A percentile compares a stretch with the other conserved stretches of the same genome.
Conservation (phyloP, 2,888 invertebrate genomes). For the Diaprepes abbreviatus region DNA sequence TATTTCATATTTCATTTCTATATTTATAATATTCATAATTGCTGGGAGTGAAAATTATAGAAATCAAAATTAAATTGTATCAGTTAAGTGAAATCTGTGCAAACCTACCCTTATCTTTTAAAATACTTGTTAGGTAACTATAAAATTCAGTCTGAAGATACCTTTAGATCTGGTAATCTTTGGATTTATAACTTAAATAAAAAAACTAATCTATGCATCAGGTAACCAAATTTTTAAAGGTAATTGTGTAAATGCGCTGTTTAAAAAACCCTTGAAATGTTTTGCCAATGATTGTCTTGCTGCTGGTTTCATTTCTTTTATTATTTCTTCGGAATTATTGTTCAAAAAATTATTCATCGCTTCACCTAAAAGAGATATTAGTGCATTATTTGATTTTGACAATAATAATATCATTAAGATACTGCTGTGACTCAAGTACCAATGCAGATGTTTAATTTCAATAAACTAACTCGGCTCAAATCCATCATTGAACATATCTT, state of each 20-base stretch:
- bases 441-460: no score
- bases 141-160: conserved; percentile 14
- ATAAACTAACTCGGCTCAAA: no score
- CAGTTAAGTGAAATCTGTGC: no score
- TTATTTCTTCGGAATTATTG: conserved; percentile 84
- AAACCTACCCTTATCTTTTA: not conserved
- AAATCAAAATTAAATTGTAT: no score
- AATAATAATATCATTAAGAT: no score
- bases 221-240: conserved; percentile 80
- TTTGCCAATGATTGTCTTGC: conserved; percentile 79
- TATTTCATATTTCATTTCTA: no score
- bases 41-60: no score
- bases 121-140: not conserved
- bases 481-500: no score
- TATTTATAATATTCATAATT: no score
- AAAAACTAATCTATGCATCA: conserved; percentile 50
- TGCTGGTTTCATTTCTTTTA: conserved; percentile 86
- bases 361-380: conserved; percentile 71
- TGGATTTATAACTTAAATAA: conserved; percentile 20
- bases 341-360: conserved; percentile 89
- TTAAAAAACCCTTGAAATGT: conserved; percentile 81
- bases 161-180: conserved; percentile 4
- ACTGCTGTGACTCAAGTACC: no score
- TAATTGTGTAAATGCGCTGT: conserved; percentile 79
- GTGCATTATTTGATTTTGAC: not conserved